Evolutionary conservation across 2,888 invertebrate species (phyloP).

Genomic region (Coelopa pilipes): DNA sequence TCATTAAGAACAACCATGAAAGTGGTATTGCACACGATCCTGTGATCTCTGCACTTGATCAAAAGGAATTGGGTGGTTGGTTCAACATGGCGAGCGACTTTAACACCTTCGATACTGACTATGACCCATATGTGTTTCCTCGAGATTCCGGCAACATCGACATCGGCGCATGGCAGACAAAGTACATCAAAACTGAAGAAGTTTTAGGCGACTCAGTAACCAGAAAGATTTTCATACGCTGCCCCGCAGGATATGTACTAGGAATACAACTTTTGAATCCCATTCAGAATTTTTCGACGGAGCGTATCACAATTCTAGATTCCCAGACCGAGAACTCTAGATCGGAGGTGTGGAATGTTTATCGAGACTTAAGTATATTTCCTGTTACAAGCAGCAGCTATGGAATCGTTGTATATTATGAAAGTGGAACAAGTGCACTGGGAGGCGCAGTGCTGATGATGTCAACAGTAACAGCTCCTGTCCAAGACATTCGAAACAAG

Average conservation of each 20-base stretch:
- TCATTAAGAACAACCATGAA: constrained; percentile 83
- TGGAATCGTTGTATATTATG: constrained; percentile 81
- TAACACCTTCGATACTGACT: constrained; percentile 75
- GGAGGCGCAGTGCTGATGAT: constrained; percentile 86
- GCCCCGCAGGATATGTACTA: constrained; percentile 85
- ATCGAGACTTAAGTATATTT: constrained; percentile 87
- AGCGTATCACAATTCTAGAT: constrained; percentile 83
- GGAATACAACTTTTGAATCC: constrained; percentile 92
- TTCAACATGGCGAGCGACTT: constrained; percentile 78
- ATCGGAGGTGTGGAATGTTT: constrained; percentile 80
- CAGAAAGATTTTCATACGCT: constrained; percentile 73
- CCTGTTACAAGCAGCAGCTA: constrained; percentile 89
- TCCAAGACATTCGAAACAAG: constrained; percentile 78
- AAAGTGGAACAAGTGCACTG: constrained; percentile 80
- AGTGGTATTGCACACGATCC: constrained; percentile 95
- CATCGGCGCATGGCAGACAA: constrained; percentile 79
- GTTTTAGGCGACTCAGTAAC: constrained; percentile 70
- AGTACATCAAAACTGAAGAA: constrained; percentile 81
- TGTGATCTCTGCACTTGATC: constrained; percentile 82
- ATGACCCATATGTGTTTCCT: constrained; percentile 80
- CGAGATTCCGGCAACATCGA: constrained; percentile 71
- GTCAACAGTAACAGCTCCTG: constrained; percentile 78
- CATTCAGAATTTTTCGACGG: constrained; percentile 87
- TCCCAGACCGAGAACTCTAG: constrained; percentile 75
- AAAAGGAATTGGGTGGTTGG: constrained; percentile 94